phyloP scores from a whole-genome alignment of 2,797 vertebrate genomes.

The Myotis vivesi region DNA sequence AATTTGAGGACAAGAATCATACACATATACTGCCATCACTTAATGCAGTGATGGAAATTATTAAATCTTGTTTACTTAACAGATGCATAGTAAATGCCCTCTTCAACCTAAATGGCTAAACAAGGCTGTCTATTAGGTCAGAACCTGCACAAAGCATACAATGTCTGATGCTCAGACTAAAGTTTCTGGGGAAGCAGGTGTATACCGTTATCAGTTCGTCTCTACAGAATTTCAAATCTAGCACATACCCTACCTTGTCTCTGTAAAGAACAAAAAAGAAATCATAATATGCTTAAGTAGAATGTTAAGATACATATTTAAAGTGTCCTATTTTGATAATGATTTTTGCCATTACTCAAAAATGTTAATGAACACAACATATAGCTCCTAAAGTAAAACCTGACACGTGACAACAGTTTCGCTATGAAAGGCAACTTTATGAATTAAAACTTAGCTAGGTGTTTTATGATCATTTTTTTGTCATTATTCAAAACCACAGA shows the following conservation, averaged over 20 bases:
- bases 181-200: not conserved
- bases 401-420: not conserved
- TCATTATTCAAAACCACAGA: not conserved
- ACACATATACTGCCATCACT: not conserved
- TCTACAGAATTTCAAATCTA: not conserved
- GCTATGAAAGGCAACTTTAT: not conserved
- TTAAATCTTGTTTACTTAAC: not conserved
- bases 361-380: conserved; percentile 19
- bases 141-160: not conserved
- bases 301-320: not conserved
- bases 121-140: not conserved
- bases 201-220: not conserved
- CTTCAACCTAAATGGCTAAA: not conserved
- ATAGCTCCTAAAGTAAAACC: not conserved
- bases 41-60: not conserved
- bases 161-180: not conserved
- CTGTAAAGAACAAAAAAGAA: not conserved
- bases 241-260: not conserved
- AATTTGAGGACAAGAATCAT: not conserved
- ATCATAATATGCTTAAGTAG: not conserved
- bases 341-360: not conserved
- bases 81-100: not conserved
- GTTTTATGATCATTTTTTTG: not conserved
- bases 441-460: not conserved
- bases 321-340: not conserved